A percentile compares a stretch with the other conserved stretches of the same genome.
Evolutionary conservation across 2,888 invertebrate genomes (phyloP).

Genomic region (Chymomyza amoena): DNA sequence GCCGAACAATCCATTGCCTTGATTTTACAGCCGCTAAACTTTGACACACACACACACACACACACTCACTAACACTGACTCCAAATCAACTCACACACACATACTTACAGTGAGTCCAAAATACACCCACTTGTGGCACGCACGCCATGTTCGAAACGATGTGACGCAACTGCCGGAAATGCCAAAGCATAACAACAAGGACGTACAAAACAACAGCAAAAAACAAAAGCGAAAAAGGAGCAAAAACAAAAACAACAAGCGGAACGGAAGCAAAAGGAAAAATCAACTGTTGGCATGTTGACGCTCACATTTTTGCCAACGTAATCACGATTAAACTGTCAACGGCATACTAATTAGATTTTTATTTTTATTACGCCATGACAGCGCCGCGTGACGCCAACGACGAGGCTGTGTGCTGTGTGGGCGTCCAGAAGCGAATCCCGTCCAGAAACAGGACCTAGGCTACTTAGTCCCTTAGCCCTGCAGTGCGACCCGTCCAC

Average conservation of each 20-base stretch:
- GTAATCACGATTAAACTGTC: slow-evolving; percentile 79
- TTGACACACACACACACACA: slow-evolving; percentile 30
- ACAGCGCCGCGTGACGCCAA: slow-evolving; percentile 66
- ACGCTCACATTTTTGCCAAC: slow-evolving; percentile 75
- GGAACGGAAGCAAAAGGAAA: slow-evolving; percentile 33
- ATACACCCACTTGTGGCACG: slow-evolving; percentile 40
- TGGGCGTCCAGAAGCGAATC: slow-evolving; percentile 7
- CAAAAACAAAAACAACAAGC: slow-evolving; percentile 16
- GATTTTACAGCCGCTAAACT: slow-evolving; percentile 30
- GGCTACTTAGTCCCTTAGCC: slow-evolving; percentile 36
- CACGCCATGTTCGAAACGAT: slow-evolving; percentile 51
- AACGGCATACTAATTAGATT: slow-evolving; percentile 79
- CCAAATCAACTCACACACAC: slow-evolving; percentile 18
- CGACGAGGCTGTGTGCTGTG: slow-evolving; percentile 6
- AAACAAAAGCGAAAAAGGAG: slow-evolving; percentile 20
- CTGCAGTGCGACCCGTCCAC: slow-evolving; percentile 8
- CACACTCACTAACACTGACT: slow-evolving; percentile 5
- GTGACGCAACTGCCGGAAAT: slow-evolving; percentile 62
- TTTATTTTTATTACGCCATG: slow-evolving; percentile 75
- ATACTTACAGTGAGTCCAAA: slow-evolving; percentile 4
- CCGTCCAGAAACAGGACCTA: background rate
- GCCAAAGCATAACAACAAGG: slow-evolving; percentile 47
- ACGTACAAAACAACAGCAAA: slow-evolving; percentile 45
- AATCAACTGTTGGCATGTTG: slow-evolving; percentile 74
- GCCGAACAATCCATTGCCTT: slow-evolving; percentile 1